Percentiles rank a stretch among this genome's conserved stretches.
Conservation (phyloP, 2,888 invertebrate species). For the Galeopsomyia nigrocyanea region DNA sequence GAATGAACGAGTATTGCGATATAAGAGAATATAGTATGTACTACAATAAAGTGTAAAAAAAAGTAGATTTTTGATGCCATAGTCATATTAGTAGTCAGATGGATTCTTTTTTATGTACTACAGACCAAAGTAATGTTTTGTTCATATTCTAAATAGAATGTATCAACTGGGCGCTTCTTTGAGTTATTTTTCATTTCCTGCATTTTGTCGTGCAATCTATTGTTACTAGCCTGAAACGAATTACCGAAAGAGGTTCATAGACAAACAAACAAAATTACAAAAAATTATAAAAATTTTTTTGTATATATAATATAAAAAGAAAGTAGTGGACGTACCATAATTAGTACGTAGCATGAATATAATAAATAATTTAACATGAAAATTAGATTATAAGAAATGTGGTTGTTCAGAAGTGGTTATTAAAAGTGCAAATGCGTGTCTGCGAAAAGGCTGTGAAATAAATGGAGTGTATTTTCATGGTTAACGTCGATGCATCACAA, state of each 20-base stretch:
- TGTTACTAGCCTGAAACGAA: not conserved
- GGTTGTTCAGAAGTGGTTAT: constrained; percentile 28
- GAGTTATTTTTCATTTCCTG: not conserved
- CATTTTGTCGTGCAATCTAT: constrained; percentile 3
- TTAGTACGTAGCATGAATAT: constrained; percentile 15
- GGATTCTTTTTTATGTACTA: constrained; percentile 17
- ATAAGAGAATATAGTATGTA: constrained; percentile 17
- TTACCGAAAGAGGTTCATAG: no score
- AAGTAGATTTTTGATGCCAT: constrained; percentile 20
- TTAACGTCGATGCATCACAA: no score
- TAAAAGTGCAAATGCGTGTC: constrained; percentile 34
- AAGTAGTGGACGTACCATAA: not conserved
- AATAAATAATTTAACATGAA: constrained; percentile 16
- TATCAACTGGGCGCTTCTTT: constrained; percentile 12
- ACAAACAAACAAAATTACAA: not conserved
- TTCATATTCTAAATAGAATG: constrained; percentile 12
- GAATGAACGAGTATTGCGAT: constrained; percentile 21
- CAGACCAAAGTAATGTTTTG: constrained; percentile 37
- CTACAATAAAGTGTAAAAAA: constrained; percentile 4
- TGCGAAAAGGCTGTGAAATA: constrained; percentile 38
- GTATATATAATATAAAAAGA: constrained; percentile 25
- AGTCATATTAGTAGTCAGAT: constrained; percentile 13
- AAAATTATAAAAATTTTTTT: constrained; percentile 5
- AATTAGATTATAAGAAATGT: not conserved
- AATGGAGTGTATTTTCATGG: constrained; percentile 8